phyloP scores from a whole-genome alignment of 2,797 vertebrate species.

The Apodemus agrarius region DNA sequence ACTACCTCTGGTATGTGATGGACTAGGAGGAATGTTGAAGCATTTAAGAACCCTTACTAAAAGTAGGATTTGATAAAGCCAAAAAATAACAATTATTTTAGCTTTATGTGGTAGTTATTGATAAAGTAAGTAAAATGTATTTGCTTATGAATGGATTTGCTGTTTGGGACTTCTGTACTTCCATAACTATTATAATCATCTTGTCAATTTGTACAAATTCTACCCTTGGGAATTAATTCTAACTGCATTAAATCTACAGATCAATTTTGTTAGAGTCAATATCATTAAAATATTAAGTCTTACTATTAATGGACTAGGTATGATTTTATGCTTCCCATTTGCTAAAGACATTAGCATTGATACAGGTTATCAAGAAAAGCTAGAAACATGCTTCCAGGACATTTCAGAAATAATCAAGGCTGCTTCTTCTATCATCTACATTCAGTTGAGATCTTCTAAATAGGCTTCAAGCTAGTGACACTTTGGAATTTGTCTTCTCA shows the following conservation, averaged over 20 bases:
- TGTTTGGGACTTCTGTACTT: background rate
- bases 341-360: background rate
- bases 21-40: background rate
- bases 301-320: background rate
- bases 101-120: background rate
- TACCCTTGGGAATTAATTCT: background rate
- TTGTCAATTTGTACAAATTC: background rate
- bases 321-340: background rate
- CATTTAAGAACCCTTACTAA: background rate
- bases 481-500: background rate
- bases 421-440: too few species aligned
- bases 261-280: background rate
- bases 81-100: background rate
- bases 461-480: background rate
- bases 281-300: background rate
- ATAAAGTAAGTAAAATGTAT: background rate
- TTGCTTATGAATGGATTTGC: background rate
- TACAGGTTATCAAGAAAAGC: background rate
- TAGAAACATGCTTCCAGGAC: background rate
- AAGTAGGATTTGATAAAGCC: background rate
- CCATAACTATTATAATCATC: background rate
- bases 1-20: background rate
- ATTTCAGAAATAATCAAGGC: background rate
- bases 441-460: background rate
- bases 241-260: slow-evolving; percentile 7